Conservation (phyloP, 2,797 vertebrate genomes). For the Babyrousa celebensis region DNA sequence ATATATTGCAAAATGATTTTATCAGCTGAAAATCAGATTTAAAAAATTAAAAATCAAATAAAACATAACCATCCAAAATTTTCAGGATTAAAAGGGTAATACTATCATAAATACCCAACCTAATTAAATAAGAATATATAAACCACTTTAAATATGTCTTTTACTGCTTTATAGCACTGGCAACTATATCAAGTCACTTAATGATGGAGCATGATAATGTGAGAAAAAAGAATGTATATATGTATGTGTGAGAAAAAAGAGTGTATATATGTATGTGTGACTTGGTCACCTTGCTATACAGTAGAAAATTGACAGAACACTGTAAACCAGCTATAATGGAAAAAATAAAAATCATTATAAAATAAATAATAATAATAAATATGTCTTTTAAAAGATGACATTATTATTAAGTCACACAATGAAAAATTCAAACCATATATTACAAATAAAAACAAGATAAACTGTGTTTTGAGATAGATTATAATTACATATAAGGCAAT, state of each 20-base stretch:
- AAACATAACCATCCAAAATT: neutral
- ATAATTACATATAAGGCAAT: neutral
- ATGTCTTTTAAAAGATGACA: neutral
- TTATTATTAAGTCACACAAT: neutral
- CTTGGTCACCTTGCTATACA: no score
- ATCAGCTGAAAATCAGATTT: neutral
- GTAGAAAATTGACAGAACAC: no score
- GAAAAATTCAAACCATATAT: neutral
- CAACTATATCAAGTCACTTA: no score
- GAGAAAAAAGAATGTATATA: no score
- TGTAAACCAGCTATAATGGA: no score
- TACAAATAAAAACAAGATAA: neutral
- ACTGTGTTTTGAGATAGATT: neutral
- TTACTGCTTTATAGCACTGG: neutral
- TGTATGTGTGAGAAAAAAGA: no score
- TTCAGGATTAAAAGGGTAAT: neutral
- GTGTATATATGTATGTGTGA: no score
- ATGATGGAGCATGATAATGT: no score
- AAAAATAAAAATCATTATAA: no score
- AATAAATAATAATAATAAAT: no score
- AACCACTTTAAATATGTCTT: neutral
- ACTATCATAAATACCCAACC: neutral
- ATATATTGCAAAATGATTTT: neutral
- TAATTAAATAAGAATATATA: neutral
- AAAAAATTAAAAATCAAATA: neutral